These are phyloP conservation scores for Eublepharis macularius DNA, from an alignment of 2,113 vertebrate species.

Conservation along the genomic window DNA sequence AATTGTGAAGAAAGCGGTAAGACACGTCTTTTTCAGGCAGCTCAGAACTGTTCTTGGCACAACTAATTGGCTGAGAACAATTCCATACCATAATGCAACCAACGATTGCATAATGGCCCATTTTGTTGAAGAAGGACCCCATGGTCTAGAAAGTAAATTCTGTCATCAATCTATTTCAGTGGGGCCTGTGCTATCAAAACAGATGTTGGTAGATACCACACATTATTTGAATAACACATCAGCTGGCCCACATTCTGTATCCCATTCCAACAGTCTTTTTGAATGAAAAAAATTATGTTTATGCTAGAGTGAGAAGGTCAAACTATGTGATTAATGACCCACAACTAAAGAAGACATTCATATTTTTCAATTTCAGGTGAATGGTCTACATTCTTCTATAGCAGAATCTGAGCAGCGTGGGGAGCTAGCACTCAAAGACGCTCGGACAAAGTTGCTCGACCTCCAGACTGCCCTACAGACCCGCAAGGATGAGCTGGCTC, in stretches of 20 bases:
- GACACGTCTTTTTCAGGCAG: neutral
- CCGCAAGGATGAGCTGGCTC: slow-evolving; percentile 65
- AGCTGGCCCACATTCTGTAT: neutral
- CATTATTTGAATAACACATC: neutral
- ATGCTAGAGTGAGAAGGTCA: neutral
- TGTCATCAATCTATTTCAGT: neutral
- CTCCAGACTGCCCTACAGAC: slow-evolving; percentile 64
- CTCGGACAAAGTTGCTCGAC: slow-evolving; percentile 58
- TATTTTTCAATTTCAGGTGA: slow-evolving; percentile 51
- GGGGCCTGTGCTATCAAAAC: neutral
- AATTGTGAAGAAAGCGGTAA: slow-evolving; percentile 79
- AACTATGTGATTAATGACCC: neutral
- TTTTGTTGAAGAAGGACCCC: neutral
- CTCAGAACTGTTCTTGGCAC: neutral
- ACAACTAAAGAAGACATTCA: neutral
- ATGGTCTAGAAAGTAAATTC: neutral
- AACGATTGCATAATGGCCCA: neutral
- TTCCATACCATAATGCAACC: too few relatives aligned
- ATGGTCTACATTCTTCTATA: slow-evolving; percentile 49
- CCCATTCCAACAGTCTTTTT: too few relatives aligned
- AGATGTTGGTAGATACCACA: neutral
- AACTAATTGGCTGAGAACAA: neutral
- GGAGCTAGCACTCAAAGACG: slow-evolving; percentile 54
- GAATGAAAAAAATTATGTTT: too few relatives aligned
- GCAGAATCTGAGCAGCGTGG: slow-evolving; percentile 65